Evolutionary conservation across 1,140 invertebrate species (phyloP).

Genomic region (Phocides pigmalion): DNA sequence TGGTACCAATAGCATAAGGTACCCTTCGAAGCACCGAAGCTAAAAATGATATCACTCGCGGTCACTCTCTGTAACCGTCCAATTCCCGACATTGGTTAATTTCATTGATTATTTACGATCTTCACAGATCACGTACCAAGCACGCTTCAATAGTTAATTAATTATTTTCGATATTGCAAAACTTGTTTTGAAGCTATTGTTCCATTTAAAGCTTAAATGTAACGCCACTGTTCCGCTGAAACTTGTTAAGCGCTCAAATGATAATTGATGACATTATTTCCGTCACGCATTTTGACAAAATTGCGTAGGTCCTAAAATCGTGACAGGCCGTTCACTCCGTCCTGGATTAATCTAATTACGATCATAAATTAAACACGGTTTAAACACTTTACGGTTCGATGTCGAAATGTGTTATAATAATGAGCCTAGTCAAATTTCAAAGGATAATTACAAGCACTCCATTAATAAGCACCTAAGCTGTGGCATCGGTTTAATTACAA

Average conservation of each 20-base stretch:
- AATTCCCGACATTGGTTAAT: too few species aligned
- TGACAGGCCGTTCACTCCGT: conserved; percentile 30
- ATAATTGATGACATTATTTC: conserved; percentile 29
- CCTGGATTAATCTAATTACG: conserved; percentile 19
- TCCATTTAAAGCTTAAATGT: conserved; percentile 2
- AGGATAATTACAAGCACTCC: conserved; percentile 37
- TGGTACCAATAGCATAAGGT: too few species aligned
- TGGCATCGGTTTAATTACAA: background rate
- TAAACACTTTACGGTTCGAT: conserved; percentile 18
- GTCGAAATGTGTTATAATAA: conserved; percentile 17
- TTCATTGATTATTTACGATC: too few species aligned
- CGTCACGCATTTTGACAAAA: conserved; percentile 30
- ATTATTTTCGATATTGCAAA: too few species aligned
- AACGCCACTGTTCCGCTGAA: conserved; percentile 3
- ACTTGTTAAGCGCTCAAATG: conserved; percentile 7
- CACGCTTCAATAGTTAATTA: too few species aligned
- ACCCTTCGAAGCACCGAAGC: too few species aligned
- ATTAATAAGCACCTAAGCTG: conserved; percentile 25
- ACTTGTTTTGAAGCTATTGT: too few species aligned
- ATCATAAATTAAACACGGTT: conserved; percentile 29
- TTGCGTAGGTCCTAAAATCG: conserved; percentile 28
- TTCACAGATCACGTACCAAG: too few species aligned
- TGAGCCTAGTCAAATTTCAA: conserved; percentile 34
- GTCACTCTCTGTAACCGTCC: too few species aligned
- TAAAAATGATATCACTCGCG: too few species aligned